Evolutionary conservation across 2,113 vertebrate species (phyloP), one percentile per base, ranked within the genome.

Genomic region (Trichomycterus rosablanca): DNA sequence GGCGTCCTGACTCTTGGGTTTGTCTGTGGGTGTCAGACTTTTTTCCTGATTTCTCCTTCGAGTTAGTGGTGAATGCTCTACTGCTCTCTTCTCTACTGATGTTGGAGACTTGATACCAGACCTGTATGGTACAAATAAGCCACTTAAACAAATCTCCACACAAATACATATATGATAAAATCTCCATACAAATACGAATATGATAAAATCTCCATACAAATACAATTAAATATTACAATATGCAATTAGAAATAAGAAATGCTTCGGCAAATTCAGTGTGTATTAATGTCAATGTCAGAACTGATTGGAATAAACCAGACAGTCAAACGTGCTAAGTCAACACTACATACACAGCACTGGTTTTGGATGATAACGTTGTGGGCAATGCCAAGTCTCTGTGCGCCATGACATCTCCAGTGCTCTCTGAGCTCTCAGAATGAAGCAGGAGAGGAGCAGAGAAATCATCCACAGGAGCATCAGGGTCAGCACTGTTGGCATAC

Each of bases 101-200:
- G 91, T 92, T 59, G 95, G 92, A 56, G 88, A 89, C 87, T 90
- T 92, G 87, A 88, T 85, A 79, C 91, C 89, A 82, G 88, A 92
- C 76, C 94, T 96, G 82, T 71, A 83, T 43, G 63, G 39, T 52
- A 67, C 65, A 53, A 18, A 69, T 40, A 59, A 50, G 37, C 12
- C 2, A 26, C 42, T 15, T 2, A 32, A 32, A n/a, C n/a, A 58
- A 44, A 44, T 44, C 5, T 15, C n/a, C 15, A 23, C 3, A 18
- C 18, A 9, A 32, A 5, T 32, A 32, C 4, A 5, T 32, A 9
- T 32, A 5, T 32, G 30, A 32, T 32, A 32, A 32, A 4, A n/a
- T n/a, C n/a, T n/a, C n/a, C n/a, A n/a, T n/a, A n/a, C n/a, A n/a
- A n/a, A n/a, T n/a, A n/a, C n/a, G n/a, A n/a, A n/a, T n/a, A n/a